These are phyloP conservation scores for Pipa parva DNA, from an alignment of 2,113 vertebrate genomes.

Conservation along the genomic window DNA sequence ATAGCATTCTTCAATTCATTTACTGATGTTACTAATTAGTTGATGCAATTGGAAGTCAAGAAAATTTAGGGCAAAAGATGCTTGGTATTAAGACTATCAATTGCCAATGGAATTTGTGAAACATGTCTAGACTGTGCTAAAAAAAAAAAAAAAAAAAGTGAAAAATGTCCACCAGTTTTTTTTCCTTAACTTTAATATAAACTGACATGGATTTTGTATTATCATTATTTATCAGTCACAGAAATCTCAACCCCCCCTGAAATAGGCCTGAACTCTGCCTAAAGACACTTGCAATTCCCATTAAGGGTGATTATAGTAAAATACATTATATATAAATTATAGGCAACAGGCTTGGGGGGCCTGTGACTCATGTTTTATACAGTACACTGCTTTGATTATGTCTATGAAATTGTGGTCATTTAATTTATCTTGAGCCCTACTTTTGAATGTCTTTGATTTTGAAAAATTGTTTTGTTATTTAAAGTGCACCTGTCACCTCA, in stretches of 20 bases:
- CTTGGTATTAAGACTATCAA: neutral
- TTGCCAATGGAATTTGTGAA: too few relatives aligned
- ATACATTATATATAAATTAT: neutral
- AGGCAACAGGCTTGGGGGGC: neutral
- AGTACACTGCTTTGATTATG: neutral
- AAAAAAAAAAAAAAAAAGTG: too few relatives aligned
- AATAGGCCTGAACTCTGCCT: constrained; percentile 5
- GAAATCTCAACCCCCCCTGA: constrained; percentile 2
- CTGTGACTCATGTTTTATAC: neutral
- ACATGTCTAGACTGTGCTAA: neutral
- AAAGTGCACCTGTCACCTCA: too few relatives aligned
- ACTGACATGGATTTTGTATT: constrained; percentile 13
- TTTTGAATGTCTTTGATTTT: neutral
- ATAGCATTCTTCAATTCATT: neutral
- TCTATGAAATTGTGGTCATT: neutral
- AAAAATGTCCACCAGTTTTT: neutral
- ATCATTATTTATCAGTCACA: constrained; percentile 10
- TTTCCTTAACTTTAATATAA: neutral
- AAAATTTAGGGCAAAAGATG: neutral
- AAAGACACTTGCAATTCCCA: constrained; percentile 3
- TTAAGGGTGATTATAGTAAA: neutral
- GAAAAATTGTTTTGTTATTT: too few relatives aligned
- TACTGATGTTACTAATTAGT: neutral
- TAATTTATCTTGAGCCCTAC: neutral
- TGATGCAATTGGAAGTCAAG: neutral